These are phyloP conservation scores for Gyps fulvus DNA, from an alignment of 2,113 vertebrate species.

Conservation along the genomic window DNA sequence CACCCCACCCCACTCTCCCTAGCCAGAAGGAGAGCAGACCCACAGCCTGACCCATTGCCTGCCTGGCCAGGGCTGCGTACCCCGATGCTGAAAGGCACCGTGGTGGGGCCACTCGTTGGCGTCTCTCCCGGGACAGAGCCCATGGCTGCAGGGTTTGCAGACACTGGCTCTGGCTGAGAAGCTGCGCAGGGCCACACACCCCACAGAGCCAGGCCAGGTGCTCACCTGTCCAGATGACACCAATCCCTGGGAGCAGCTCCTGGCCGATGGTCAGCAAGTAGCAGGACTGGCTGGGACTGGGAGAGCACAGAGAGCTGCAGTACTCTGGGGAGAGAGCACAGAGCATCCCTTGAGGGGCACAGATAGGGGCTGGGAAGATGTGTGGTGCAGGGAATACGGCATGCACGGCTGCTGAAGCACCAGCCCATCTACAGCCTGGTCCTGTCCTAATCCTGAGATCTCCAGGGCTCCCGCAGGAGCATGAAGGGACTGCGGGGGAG, in stretches of 20 bases:
- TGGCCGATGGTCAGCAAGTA: conserved; percentile 82
- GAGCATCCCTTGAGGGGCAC: background rate
- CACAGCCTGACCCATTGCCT: background rate
- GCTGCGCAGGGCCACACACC: fast-evolving
- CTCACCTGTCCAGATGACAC: conserved; percentile 87
- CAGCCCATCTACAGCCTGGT: background rate
- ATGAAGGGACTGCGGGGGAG: background rate
- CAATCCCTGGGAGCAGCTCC: conserved; percentile 78
- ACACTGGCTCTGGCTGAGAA: no score
- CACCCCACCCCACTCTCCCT: background rate
- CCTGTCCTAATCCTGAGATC: background rate
- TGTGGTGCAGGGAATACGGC: fast-evolving
- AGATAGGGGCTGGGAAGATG: background rate
- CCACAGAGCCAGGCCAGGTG: fast-evolving
- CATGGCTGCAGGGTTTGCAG: background rate
- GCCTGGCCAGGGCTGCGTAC: background rate
- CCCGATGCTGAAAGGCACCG: background rate
- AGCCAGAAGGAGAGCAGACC: background rate
- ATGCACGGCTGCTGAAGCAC: background rate
- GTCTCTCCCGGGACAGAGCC: background rate
- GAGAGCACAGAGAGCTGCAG: conserved; percentile 83
- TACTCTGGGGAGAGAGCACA: conserved; percentile 65
- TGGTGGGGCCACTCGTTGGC: background rate
- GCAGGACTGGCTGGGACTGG: conserved; percentile 79
- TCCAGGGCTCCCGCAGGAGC: background rate